Evolutionary conservation across 2,797 vertebrate genomes (phyloP).

Genomic region (Myotis daubentonii): DNA sequence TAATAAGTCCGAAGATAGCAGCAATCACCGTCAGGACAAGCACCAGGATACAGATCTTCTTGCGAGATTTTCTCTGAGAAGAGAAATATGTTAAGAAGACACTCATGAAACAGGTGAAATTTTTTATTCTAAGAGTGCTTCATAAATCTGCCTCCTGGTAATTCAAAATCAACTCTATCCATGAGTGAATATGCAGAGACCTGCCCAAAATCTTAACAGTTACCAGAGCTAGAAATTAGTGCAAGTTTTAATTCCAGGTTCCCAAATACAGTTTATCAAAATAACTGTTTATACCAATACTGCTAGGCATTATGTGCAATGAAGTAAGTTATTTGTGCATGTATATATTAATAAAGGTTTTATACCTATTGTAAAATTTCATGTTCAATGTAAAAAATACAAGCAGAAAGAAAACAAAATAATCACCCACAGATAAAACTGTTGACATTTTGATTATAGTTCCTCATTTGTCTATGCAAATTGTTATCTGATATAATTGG

Average conservation of each 20-base stretch:
- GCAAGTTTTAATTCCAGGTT: background rate
- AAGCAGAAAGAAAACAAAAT: constrained; percentile 29
- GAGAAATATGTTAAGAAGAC: constrained; percentile 77
- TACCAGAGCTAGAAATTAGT: background rate
- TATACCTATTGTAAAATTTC: constrained; percentile 33
- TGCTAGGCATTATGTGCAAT: background rate
- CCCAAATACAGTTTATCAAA: background rate
- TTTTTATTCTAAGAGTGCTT: constrained; percentile 50
- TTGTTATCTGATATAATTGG: background rate
- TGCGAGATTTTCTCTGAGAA: constrained; percentile 95
- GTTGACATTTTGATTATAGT: background rate
- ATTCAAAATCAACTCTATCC: constrained; percentile 44
- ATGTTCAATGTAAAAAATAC: constrained; percentile 38
- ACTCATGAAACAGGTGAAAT: constrained; percentile 68
- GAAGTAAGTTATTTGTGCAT: constrained; percentile 36
- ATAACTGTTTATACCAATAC: background rate
- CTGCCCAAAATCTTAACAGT: background rate
- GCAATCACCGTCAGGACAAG: constrained; percentile 88
- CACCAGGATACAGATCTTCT: constrained; percentile 97
- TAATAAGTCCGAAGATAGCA: constrained; percentile 87
- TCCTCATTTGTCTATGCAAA: constrained; percentile 22
- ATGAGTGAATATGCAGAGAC: background rate
- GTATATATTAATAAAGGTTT: constrained; percentile 46
- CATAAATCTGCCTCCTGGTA: background rate
- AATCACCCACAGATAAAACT: constrained; percentile 37